Conservation (phyloP, 2,113 vertebrate species). For the Lutjanus erythropterus region DNA sequence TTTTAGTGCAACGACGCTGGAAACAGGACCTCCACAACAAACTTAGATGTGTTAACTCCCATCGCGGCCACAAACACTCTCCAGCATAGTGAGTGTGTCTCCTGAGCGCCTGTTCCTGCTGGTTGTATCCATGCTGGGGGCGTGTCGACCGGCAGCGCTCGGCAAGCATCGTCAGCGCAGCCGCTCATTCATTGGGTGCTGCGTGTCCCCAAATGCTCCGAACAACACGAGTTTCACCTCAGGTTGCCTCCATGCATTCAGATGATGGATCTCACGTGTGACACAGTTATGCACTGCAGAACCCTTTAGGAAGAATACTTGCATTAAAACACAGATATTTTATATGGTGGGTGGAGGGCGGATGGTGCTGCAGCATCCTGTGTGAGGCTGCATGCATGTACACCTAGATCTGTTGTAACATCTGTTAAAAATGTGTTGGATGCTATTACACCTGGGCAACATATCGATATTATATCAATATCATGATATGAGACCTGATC, state of each 20-base stretch:
- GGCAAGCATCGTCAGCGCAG: conserved; percentile 74
- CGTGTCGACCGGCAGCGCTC: conserved; percentile 81
- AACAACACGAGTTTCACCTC: conserved; percentile 63
- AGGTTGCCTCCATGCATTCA: conserved; percentile 59
- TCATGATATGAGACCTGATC: no score
- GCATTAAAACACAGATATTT: not conserved
- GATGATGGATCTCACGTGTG: conserved; percentile 36
- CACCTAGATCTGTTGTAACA: not conserved
- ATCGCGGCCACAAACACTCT: conserved; percentile 80
- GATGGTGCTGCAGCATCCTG: conserved; percentile 5
- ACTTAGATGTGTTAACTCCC: conserved; percentile 84
- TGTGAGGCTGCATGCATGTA: not conserved
- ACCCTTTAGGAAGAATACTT: not conserved
- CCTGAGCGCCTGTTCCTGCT: conserved; percentile 79
- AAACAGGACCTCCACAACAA: conserved; percentile 71
- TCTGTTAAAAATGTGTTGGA: not conserved
- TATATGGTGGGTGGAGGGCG: not conserved
- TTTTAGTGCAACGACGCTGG: conserved; percentile 67
- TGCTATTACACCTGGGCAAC: no score
- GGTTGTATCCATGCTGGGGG: conserved; percentile 87
- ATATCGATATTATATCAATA: no score
- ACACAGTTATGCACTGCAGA: not conserved
- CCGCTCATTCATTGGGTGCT: conserved; percentile 80
- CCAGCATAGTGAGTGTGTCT: conserved; percentile 81
- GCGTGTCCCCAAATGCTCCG: conserved; percentile 75